phyloP scores from a whole-genome alignment of 1,140 invertebrate species.

The Vollenhovia emeryi region DNA sequence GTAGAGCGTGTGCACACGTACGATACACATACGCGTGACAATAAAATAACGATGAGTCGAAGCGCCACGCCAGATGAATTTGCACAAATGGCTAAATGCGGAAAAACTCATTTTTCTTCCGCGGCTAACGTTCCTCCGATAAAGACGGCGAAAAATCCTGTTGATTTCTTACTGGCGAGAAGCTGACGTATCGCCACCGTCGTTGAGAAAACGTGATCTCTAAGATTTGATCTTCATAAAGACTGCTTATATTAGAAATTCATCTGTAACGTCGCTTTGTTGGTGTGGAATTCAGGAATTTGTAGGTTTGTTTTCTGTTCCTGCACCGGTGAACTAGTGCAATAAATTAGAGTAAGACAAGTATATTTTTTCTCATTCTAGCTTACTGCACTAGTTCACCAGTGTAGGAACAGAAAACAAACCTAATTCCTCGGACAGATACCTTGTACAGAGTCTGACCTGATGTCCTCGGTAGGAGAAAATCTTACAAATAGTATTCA shows the following conservation, averaged over 20 bases:
- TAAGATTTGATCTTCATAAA: not conserved
- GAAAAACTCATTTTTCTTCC: conserved; percentile 9
- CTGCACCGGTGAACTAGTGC: no score
- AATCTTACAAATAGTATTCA: not conserved
- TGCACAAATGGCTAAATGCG: conserved; percentile 29
- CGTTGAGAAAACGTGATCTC: not conserved
- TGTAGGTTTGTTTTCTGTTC: no score
- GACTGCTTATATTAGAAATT: not conserved
- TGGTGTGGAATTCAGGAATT: no score
- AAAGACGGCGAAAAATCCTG: not conserved
- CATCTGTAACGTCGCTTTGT: not conserved
- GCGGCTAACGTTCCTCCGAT: not conserved
- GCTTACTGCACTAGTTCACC: no score
- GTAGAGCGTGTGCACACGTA: not conserved
- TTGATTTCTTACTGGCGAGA: not conserved
- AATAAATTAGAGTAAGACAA: no score
- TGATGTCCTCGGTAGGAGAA: not conserved
- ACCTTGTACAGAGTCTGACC: not conserved
- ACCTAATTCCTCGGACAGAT: not conserved
- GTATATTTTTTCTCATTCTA: no score
- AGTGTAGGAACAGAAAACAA: no score
- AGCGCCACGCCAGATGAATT: conserved; percentile 26
- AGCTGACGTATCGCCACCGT: not conserved
- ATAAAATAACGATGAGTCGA: conserved; percentile 42
- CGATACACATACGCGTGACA: not conserved